A percentile compares a stretch with the other conserved stretches of the same genome.
Conservation (phyloP, 1,140 invertebrate genomes). For the Chrysomallon squamiferum region DNA sequence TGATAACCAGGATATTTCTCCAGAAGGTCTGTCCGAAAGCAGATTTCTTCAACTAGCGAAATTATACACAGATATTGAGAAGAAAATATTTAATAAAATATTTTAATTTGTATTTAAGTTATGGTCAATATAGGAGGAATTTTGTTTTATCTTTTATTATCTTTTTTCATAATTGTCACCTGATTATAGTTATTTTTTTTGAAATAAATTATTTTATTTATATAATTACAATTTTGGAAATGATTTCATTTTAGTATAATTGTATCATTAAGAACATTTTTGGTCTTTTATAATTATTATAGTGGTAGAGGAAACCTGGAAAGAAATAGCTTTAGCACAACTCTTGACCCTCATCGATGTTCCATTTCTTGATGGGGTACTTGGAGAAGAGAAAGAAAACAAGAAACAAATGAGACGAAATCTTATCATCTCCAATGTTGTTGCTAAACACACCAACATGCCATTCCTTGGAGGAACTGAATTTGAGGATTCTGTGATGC, state of each 20-base stretch:
- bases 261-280: too few species aligned
- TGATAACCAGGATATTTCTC: not conserved
- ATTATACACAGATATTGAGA: not conserved
- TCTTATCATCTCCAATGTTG: slow-evolving; percentile 43
- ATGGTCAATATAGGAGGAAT: too few species aligned
- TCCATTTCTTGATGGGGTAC: slow-evolving; percentile 53
- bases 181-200: too few species aligned
- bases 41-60: not conserved
- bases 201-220: too few species aligned
- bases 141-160: too few species aligned
- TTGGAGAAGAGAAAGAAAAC: slow-evolving; percentile 35
- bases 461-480: slow-evolving; percentile 16
- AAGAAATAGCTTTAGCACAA: slow-evolving; percentile 53
- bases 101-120: too few species aligned
- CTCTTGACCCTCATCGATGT: slow-evolving; percentile 55
- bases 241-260: too few species aligned
- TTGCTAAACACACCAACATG: slow-evolving; percentile 38
- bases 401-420: slow-evolving; percentile 41
- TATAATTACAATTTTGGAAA: too few species aligned
- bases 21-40: slow-evolving; percentile 1
- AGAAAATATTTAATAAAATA: too few species aligned
- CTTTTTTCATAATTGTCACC: too few species aligned
- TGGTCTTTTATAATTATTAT: too few species aligned
- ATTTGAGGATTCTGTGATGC: slow-evolving; percentile 39
- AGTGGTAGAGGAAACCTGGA: slow-evolving; percentile 53